These are phyloP conservation scores for Mermis nigrescens DNA, from an alignment of 2,888 invertebrate species.

Conservation along the genomic window DNA sequence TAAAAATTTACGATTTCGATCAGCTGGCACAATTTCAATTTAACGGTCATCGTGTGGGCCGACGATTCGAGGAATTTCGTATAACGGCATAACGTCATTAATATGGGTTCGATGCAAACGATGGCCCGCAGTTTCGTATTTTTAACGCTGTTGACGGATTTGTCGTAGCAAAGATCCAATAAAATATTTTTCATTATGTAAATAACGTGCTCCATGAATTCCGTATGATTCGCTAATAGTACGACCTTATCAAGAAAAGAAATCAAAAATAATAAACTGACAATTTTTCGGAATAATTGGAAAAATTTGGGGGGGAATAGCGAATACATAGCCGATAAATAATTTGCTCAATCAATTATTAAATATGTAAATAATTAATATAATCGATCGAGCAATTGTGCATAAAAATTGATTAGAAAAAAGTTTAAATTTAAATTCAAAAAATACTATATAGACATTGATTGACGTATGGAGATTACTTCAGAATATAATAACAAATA, in stretches of 20 bases:
- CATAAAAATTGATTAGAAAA: too few relatives aligned
- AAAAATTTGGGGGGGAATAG: too few relatives aligned
- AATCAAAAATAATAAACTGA: too few relatives aligned
- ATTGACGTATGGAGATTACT: too few relatives aligned
- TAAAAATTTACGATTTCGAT: constrained; percentile 56
- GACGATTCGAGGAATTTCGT: constrained; percentile 85
- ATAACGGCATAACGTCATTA: constrained; percentile 52
- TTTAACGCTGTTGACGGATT: neutral
- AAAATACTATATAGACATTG: too few relatives aligned
- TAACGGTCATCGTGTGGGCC: constrained; percentile 75
- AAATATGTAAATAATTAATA: constrained; percentile 33
- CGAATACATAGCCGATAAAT: too few relatives aligned
- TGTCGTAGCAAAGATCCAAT: constrained; percentile 68
- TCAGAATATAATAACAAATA: too few relatives aligned
- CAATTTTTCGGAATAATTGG: too few relatives aligned
- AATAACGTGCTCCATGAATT: constrained; percentile 89
- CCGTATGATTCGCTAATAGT: constrained; percentile 74
- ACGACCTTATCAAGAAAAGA: too few relatives aligned
- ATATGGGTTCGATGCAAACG: constrained; percentile 84
- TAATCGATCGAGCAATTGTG: constrained; percentile 13
- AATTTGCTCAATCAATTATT: too few relatives aligned
- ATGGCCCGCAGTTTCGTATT: constrained; percentile 35
- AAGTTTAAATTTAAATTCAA: too few relatives aligned
- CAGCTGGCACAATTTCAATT: constrained; percentile 80
- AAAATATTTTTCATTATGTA: constrained; percentile 92